Evolutionary conservation across 2,888 invertebrate genomes (phyloP).

Genomic region (Athripsodes cinereus): DNA sequence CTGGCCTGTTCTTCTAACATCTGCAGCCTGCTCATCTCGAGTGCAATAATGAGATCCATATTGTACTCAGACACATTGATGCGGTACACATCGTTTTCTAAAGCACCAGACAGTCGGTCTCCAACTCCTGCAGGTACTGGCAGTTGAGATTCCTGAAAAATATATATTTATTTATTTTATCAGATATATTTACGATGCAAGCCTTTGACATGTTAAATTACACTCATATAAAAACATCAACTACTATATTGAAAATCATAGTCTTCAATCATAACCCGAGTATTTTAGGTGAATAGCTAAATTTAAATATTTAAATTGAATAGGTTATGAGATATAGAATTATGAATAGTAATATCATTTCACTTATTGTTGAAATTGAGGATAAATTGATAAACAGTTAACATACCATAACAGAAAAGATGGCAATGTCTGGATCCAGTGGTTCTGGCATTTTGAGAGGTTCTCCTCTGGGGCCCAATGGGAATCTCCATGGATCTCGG

Average conservation of each 20-base stretch:
- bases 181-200: neutral
- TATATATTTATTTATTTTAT: neutral
- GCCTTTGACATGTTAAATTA: neutral
- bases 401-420: conserved; percentile 5
- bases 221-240: too few relatives aligned
- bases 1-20: conserved; percentile 56
- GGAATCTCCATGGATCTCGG: conserved; percentile 25
- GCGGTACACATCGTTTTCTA: conserved; percentile 26
- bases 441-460: conserved; percentile 24
- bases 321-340: too few relatives aligned
- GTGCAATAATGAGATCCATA: conserved; percentile 58
- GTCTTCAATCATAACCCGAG: too few relatives aligned
- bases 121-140: neutral
- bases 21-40: conserved; percentile 63
- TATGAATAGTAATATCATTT: too few relatives aligned
- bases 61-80: conserved; percentile 43
- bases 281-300: too few relatives aligned
- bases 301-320: too few relatives aligned
- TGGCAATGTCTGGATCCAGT: conserved; percentile 23
- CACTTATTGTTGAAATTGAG: too few relatives aligned
- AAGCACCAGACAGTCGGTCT: neutral
- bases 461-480: conserved; percentile 25
- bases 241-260: too few relatives aligned
- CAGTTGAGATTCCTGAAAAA: neutral
- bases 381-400: too few relatives aligned